Evolutionary conservation across 2,113 vertebrate species (phyloP).

Genomic region (Ranitomeya imitator): DNA sequence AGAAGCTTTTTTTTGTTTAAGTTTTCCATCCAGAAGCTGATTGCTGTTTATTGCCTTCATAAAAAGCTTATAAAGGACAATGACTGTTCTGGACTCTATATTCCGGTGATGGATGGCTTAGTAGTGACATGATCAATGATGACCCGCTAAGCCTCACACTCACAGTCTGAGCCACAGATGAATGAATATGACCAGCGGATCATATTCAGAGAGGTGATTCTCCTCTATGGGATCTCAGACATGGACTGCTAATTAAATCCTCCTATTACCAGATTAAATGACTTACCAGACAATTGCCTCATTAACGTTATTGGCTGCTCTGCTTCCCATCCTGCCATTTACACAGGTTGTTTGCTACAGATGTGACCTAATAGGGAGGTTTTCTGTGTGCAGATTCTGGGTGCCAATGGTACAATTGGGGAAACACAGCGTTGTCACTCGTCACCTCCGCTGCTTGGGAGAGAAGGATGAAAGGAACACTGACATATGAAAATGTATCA

Average conservation of each 20-base stretch:
- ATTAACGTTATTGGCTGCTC: slow-evolving; percentile 48
- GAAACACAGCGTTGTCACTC: slow-evolving; percentile 12
- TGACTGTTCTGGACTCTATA: not conserved
- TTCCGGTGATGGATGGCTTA: not conserved
- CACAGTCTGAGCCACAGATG: not conserved
- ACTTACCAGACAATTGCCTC: slow-evolving; percentile 38
- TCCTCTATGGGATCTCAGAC: slow-evolving; percentile 17
- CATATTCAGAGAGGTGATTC: not conserved
- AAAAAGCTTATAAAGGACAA: not conserved
- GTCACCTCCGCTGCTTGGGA: slow-evolving; percentile 15
- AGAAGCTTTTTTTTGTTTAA: not conserved
- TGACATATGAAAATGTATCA: not conserved
- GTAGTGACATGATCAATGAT: not conserved
- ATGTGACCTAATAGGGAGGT: slow-evolving; percentile 20
- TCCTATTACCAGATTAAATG: slow-evolving; percentile 35
- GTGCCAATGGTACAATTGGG: too few species aligned
- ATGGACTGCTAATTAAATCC: slow-evolving; percentile 46
- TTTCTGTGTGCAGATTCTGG: not conserved
- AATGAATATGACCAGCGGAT: not conserved
- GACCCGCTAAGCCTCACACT: not conserved
- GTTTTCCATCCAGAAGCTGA: not conserved
- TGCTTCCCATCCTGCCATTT: slow-evolving; percentile 39
- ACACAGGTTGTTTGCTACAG: slow-evolving; percentile 37
- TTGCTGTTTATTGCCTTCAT: not conserved
- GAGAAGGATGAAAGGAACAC: slow-evolving; percentile 11